These are phyloP conservation scores for Oxytorus armatus DNA, from an alignment of 2,888 invertebrate genomes.

Conservation along the genomic window DNA sequence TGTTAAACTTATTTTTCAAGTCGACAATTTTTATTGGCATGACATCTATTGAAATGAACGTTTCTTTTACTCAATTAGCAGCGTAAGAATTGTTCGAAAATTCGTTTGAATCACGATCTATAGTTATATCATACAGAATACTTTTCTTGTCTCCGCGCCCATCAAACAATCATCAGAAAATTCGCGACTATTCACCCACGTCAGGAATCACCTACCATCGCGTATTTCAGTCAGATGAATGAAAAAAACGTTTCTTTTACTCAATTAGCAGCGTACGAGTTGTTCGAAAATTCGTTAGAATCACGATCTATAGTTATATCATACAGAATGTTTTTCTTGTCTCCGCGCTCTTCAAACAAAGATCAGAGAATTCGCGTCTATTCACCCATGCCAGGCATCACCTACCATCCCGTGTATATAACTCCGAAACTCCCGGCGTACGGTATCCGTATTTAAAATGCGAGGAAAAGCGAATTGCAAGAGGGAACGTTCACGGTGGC, in stretches of 20 bases:
- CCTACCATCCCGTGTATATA: slow-evolving; percentile 4
- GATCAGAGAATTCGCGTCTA: slow-evolving; percentile 13
- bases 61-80: too few relatives aligned
- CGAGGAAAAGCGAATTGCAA: slow-evolving; percentile 42
- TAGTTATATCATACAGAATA: neutral
- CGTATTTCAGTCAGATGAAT: too few relatives aligned
- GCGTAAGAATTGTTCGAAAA: too few relatives aligned
- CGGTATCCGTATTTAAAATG: slow-evolving; percentile 32
- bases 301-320: neutral
- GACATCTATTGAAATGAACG: too few relatives aligned
- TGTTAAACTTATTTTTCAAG: too few relatives aligned
- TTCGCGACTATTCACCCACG: slow-evolving; percentile 20
- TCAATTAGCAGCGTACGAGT: too few relatives aligned
- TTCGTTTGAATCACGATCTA: neutral
- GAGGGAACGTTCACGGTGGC: slow-evolving; percentile 46
- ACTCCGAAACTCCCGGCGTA: slow-evolving; percentile 21
- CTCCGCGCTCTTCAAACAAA: neutral
- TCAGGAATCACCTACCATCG: slow-evolving; percentile 15
- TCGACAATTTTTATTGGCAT: too few relatives aligned
- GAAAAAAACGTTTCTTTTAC: too few relatives aligned
- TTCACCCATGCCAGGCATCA: slow-evolving; percentile 28
- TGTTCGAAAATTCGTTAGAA: too few relatives aligned
- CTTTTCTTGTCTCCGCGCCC: neutral
- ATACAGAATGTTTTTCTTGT: neutral
- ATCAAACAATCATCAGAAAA: slow-evolving; percentile 13